Conservation (phyloP, 2,888 invertebrate genomes). For the Phorcus lineatus region DNA sequence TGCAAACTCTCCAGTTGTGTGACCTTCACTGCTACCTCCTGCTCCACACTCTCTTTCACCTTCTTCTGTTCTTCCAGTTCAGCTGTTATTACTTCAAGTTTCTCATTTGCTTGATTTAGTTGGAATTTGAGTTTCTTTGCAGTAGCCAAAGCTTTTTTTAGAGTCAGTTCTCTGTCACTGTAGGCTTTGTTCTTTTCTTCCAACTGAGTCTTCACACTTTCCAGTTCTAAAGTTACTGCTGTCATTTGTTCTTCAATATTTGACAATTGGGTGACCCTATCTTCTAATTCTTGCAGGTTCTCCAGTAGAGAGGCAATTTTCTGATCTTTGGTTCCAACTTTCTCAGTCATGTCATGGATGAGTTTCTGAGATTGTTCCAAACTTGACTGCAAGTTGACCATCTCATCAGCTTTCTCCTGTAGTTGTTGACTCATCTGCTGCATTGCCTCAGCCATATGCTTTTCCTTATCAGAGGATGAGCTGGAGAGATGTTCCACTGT, state of each 20-base stretch:
- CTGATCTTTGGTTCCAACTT: constrained; percentile 52
- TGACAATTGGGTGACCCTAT: constrained; percentile 50
- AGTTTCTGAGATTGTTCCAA: constrained; percentile 27
- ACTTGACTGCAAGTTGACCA: constrained; percentile 19
- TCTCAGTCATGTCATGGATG: constrained; percentile 23
- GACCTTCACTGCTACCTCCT: constrained; percentile 23
- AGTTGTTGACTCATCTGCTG: constrained; percentile 26
- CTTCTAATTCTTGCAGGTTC: constrained; percentile 67
- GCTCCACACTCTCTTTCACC: constrained; percentile 34
- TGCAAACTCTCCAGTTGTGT: constrained; percentile 25
- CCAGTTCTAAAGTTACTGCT: constrained; percentile 20
- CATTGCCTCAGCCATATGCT: constrained; percentile 30
- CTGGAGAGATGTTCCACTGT: constrained; percentile 26
- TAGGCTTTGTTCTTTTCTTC: neutral
- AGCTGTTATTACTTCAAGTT: constrained; percentile 33
- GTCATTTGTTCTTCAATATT: constrained; percentile 37
- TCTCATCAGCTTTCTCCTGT: constrained; percentile 26
- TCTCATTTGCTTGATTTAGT: constrained; percentile 49
- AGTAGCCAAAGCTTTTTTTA: constrained; percentile 66
- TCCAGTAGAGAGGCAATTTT: constrained; percentile 61
- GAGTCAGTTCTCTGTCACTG: constrained; percentile 55
- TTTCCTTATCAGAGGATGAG: constrained; percentile 30
- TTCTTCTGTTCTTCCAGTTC: constrained; percentile 35
- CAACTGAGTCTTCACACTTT: constrained; percentile 20
- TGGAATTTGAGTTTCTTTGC: constrained; percentile 68